Percentiles rank a stretch among this genome's conserved stretches.
Conservation (phyloP, 2,113 vertebrate genomes). For the Gadus chalcogrammus region DNA sequence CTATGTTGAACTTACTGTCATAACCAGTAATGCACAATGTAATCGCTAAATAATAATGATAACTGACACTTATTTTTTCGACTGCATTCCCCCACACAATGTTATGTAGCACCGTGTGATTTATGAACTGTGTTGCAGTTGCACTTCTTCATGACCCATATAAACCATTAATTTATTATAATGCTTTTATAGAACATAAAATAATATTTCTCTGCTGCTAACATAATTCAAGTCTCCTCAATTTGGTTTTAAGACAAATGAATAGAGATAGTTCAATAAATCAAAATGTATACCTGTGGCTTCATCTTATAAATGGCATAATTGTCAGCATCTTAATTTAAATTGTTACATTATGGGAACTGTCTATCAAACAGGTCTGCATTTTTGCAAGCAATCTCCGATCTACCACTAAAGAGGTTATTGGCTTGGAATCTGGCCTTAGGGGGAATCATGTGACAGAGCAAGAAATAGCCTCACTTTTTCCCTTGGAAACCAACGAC, state of each 20-base stretch:
- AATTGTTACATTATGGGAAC: neutral
- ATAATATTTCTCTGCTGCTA: too few relatives aligned
- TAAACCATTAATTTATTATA: too few relatives aligned
- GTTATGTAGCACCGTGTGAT: constrained; percentile 27
- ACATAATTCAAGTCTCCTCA: too few relatives aligned
- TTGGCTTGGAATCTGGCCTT: constrained; percentile 51
- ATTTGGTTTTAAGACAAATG: too few relatives aligned
- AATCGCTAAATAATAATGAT: neutral
- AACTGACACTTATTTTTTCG: too few relatives aligned
- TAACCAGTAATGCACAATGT: constrained; percentile 41
- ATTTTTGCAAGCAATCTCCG: constrained; percentile 14
- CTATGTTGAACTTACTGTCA: constrained; percentile 3
- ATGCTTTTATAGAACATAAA: too few relatives aligned
- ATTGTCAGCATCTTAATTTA: neutral
- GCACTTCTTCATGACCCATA: too few relatives aligned
- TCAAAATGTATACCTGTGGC: too few relatives aligned
- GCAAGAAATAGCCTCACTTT: constrained; percentile 67
- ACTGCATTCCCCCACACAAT: too few relatives aligned
- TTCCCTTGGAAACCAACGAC: constrained; percentile 53
- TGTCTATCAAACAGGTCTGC: neutral
- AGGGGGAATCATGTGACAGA: constrained; percentile 63
- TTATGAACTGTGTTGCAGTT: constrained; percentile 8
- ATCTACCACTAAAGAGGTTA: constrained; percentile 64
- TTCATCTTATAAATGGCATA: too few relatives aligned
- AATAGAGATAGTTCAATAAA: too few relatives aligned